Base-by-base conservation (phyloP, 1,140 invertebrate species). In the Scaptomyza graminum region DNA sequence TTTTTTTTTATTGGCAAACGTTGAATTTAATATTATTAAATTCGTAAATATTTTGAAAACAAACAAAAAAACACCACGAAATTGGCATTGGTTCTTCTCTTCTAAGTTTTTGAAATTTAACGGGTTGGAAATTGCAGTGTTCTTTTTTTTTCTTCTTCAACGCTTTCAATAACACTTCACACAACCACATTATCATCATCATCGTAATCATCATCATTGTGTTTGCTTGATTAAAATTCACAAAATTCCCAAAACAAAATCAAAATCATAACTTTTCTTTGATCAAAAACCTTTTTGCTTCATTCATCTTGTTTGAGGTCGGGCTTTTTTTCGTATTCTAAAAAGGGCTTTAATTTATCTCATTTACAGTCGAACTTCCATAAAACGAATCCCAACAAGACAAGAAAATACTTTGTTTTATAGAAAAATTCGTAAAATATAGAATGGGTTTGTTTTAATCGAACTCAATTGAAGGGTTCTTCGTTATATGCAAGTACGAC, bases 21-120 rank as follows among this genome's bases (percentile, higher is more conserved):
- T 49, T 55, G n/a, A 59, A 59, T 73, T 79, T 6, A 6, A 41
- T 55, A 75, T 61, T 57, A 49, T 56, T 62, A 47, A 76, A 52
- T 31, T 59, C 47, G 46, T 44, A 22, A 5, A 31, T 5, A 6
- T 31, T 39, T 52, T 46, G 34, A 62, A 60, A 83, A 83, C n/a
- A n/a, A n/a, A n/a, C n/a, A n/a, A n/a, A n/a, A n/a, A n/a, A n/a
- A 71, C 74, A 84, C 55, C 72, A 80, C 76, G 73, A 83, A 80
- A 84, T 84, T 84, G 81, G 81, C 80, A 85, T 83, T 84, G 81
- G 73, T 83, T 79, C 11, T 2, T 34, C 31, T 34, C 37, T 43
- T 39, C 72, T 76, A 55, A 68, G 69, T 79, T 39, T 39, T 39
- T 31, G 18, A 22, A 22, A 22, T 31, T 4, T 5, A 41, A 46